A percentile compares a stretch with the other conserved stretches of the same genome.
phyloP scores from a whole-genome alignment of 2,888 invertebrate species.

The Dysmachus trigonus region DNA sequence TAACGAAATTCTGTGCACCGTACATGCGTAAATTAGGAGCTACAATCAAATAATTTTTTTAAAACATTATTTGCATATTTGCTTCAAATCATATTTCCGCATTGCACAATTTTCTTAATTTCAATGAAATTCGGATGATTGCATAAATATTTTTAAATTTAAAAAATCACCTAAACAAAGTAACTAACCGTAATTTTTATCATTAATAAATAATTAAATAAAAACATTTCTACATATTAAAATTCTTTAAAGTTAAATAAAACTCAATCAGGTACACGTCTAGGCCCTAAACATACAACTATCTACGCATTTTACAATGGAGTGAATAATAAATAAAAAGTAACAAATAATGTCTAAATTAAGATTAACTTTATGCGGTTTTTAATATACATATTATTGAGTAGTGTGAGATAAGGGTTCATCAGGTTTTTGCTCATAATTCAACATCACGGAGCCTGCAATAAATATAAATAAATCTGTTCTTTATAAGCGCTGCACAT shows the following conservation, averaged over 20 bases:
- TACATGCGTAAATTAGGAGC: not conserved
- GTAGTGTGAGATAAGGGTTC: too few species aligned
- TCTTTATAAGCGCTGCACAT: too few species aligned
- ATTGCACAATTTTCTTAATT: not conserved
- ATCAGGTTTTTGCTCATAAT: too few species aligned
- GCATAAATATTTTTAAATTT: not conserved
- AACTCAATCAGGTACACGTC: not conserved
- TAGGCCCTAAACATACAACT: not conserved
- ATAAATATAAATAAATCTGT: too few species aligned
- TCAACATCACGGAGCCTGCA: too few species aligned
- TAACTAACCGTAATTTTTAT: too few species aligned
- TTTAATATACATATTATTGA: not conserved
- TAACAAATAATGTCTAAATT: not conserved
- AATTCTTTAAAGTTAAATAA: not conserved
- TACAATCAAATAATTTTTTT: not conserved
- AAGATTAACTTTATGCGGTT: not conserved
- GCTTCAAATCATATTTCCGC: not conserved
- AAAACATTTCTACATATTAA: not conserved
- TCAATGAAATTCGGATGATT: not conserved
- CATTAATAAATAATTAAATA: not conserved
- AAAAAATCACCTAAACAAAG: not conserved
- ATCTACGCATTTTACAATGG: not conserved
- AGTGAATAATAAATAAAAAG: too few species aligned
- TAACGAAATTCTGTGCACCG: not conserved
- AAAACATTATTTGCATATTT: not conserved